These are phyloP conservation scores for Latheticus oryzae DNA, from an alignment of 2,888 invertebrate genomes.

Conservation along the genomic window DNA sequence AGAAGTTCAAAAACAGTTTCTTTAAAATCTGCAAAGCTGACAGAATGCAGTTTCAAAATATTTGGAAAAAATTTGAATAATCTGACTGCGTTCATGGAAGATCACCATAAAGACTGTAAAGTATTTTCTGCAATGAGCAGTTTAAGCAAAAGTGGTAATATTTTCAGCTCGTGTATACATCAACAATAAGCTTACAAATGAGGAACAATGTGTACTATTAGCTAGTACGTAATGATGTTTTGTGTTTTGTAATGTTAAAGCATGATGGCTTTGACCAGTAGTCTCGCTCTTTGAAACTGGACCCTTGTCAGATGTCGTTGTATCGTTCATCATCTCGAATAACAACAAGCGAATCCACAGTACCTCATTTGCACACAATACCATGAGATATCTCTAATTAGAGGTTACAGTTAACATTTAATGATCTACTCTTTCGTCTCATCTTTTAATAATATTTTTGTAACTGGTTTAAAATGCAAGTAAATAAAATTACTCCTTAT, in stretches of 20 bases:
- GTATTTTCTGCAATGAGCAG: too few species aligned
- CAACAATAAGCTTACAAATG: conserved; percentile 20
- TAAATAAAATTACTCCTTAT: background rate
- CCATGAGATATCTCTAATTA: conserved; percentile 58
- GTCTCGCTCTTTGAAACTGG: conserved; percentile 38
- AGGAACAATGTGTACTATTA: conserved; percentile 31
- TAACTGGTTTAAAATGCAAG: conserved; percentile 39
- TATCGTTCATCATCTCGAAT: conserved; percentile 50
- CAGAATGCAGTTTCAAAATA: too few species aligned
- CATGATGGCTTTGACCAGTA: conserved; percentile 35
- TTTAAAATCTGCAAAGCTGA: too few species aligned
- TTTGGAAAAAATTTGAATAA: too few species aligned
- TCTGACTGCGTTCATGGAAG: too few species aligned
- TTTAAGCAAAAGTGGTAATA: too few species aligned
- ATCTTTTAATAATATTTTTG: conserved; percentile 45
- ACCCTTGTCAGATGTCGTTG: conserved; percentile 46
- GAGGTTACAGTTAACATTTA: conserved; percentile 60
- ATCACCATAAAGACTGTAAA: too few species aligned
- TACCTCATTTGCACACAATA: conserved; percentile 60
- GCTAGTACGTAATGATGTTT: conserved; percentile 27
- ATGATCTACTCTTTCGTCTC: conserved; percentile 53
- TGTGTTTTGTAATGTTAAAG: conserved; percentile 30
- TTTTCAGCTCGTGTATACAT: too few species aligned
- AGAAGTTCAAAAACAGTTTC: too few species aligned
- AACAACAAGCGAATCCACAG: conserved; percentile 46